Percentiles rank a stretch among this genome's conserved stretches.
Conservation (phyloP, 2,888 invertebrate genomes). For the Xestoiulus laeticollis region DNA sequence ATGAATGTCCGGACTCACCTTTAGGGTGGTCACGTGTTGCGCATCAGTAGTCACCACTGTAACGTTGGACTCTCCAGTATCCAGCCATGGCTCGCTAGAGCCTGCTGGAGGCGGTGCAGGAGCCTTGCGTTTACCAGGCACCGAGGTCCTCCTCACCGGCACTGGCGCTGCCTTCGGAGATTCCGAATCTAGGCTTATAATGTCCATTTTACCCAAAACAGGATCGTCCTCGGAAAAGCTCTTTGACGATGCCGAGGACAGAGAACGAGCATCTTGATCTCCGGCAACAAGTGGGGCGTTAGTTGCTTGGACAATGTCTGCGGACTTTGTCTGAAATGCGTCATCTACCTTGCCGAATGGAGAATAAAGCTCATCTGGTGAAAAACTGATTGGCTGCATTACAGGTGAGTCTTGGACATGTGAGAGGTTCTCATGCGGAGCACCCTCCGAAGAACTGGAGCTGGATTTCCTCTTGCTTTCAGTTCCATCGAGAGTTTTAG, state of each 20-base stretch:
- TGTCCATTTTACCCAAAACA: background rate
- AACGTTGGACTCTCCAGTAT: constrained; percentile 42
- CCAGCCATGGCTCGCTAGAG: background rate
- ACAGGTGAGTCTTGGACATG: constrained; percentile 8
- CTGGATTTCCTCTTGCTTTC: background rate
- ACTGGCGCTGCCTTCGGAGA: background rate
- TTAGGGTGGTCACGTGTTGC: constrained; percentile 48
- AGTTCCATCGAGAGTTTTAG: background rate
- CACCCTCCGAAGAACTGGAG: background rate
- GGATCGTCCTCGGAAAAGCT: background rate
- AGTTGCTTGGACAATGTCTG: background rate
- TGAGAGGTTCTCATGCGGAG: background rate
- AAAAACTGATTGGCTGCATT: constrained; percentile 39
- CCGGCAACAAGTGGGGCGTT: background rate
- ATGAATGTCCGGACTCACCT: constrained; percentile 54
- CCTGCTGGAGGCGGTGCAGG: constrained; percentile 54
- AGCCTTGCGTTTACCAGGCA: constrained; percentile 55
- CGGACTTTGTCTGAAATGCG: background rate
- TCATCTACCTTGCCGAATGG: background rate
- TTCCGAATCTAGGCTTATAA: constrained; percentile 32
- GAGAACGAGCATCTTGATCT: background rate
- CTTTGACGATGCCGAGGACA: constrained; percentile 43
- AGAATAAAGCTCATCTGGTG: constrained; percentile 37
- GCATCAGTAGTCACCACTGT: constrained; percentile 6
- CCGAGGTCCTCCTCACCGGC: constrained; percentile 48